These are phyloP conservation scores for Melanotaenia pygmaea DNA, from an alignment of 2,797 vertebrate genomes.

Conservation along the genomic window DNA sequence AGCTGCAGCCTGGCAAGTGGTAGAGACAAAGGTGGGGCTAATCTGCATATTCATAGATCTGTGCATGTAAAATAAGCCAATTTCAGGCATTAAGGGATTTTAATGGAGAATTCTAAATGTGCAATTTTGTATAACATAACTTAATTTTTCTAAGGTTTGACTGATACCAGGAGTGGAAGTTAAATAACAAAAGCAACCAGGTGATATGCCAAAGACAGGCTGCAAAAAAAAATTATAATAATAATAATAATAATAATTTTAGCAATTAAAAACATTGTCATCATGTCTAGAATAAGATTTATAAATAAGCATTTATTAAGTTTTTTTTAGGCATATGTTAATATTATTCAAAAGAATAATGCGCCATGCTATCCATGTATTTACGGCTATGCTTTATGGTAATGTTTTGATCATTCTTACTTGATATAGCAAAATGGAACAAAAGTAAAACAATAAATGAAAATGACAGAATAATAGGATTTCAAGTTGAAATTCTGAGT, in stretches of 20 bases:
- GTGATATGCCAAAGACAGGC: neutral
- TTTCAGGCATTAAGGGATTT: neutral
- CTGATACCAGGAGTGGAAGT: neutral
- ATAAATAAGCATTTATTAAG: too few species aligned
- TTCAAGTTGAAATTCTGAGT: neutral
- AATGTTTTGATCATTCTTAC: neutral
- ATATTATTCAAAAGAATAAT: too few species aligned
- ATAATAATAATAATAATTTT: too few species aligned
- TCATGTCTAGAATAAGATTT: too few species aligned
- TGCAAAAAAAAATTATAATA: neutral
- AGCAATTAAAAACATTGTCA: too few species aligned
- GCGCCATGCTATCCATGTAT: neutral
- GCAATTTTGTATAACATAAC: neutral
- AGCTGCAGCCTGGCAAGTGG: constrained; percentile 2
- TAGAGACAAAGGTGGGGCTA: neutral
- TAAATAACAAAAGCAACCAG: neutral
- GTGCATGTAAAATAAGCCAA: neutral
- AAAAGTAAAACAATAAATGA: neutral
- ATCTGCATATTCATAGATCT: neutral
- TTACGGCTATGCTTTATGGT: neutral
- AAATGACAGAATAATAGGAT: neutral
- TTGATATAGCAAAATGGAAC: neutral
- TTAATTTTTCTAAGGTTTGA: neutral
- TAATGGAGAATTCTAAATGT: neutral
- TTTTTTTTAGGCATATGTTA: too few species aligned